Conservation (phyloP, 1,140 invertebrate genomes). For the Listronotus oregonensis region DNA sequence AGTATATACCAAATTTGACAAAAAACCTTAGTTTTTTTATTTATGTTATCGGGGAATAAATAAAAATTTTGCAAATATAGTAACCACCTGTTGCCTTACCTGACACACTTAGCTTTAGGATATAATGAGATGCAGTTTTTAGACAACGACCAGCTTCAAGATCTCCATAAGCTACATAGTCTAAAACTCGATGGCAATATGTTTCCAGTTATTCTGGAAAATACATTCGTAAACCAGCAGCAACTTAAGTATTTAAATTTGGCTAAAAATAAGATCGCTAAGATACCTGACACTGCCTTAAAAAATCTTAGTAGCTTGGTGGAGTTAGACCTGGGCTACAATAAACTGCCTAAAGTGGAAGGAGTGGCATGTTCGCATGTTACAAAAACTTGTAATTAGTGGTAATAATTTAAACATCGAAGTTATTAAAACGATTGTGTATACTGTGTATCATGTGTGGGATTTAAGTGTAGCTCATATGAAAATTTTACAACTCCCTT, state of each 20-base stretch:
- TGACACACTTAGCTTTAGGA: constrained; percentile 74
- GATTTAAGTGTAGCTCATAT: constrained; percentile 64
- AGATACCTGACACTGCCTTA: constrained; percentile 72
- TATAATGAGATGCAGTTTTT: constrained; percentile 79
- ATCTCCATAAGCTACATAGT: constrained; percentile 68
- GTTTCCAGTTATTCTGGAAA: constrained; percentile 73
- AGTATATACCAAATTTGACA: too few relatives aligned
- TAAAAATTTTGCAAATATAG: too few relatives aligned
- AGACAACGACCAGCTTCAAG: constrained; percentile 72
- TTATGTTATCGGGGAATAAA: too few relatives aligned
- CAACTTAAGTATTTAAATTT: constrained; percentile 64
- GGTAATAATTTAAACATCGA: constrained; percentile 63
- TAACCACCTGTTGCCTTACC: constrained; percentile 70
- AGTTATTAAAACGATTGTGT: constrained; percentile 59
- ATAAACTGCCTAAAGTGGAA: constrained; percentile 71
- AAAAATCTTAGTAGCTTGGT: constrained; percentile 67
- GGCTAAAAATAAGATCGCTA: constrained; percentile 72
- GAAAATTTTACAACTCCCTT: constrained; percentile 61
- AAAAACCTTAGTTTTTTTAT: too few relatives aligned
- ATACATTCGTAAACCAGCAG: constrained; percentile 71
- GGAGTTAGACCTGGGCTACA: constrained; percentile 74
- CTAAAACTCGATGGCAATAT: constrained; percentile 77
- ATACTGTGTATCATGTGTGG: constrained; percentile 62
- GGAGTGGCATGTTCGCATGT: constrained; percentile 64
- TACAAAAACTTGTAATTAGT: constrained; percentile 65